Evolutionary conservation across 2,888 invertebrate genomes (phyloP).

Genomic region (Dynastes hyllus): DNA sequence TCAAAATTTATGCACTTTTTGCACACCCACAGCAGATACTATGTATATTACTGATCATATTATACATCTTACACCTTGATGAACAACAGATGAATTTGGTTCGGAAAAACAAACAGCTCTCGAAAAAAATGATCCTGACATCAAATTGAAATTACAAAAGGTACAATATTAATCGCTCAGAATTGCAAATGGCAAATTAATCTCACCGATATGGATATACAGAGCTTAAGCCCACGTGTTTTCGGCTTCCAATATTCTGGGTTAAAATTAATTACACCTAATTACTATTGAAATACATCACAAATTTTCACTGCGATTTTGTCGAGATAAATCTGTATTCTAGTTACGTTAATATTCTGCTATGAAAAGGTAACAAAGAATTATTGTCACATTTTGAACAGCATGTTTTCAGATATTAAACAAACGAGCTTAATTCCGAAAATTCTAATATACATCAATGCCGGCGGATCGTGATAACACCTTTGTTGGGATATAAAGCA

Average conservation of each 20-base stretch:
- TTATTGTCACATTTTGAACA: constrained; percentile 30
- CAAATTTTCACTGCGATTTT: neutral
- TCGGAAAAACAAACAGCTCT: too few species aligned
- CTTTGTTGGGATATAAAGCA: constrained; percentile 42
- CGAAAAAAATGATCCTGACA: too few species aligned
- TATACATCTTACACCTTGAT: too few species aligned
- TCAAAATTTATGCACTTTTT: too few species aligned
- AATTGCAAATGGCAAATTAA: neutral
- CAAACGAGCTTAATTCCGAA: constrained; percentile 34
- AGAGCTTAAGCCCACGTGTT: neutral
- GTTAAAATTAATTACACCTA: neutral
- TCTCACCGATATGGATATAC: neutral
- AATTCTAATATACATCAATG: constrained; percentile 41
- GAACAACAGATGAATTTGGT: too few species aligned
- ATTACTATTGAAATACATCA: neutral
- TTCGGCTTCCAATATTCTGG: neutral
- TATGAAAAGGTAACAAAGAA: constrained; percentile 33
- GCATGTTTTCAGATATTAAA: constrained; percentile 22
- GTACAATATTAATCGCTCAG: too few species aligned
- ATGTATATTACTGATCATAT: too few species aligned
- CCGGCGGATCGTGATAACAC: constrained; percentile 36
- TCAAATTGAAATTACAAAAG: too few species aligned
- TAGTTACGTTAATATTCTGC: neutral
- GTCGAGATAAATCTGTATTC: neutral
- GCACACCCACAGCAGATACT: too few species aligned